Conservation (phyloP, 2,113 vertebrate species). For the Craseonycteris thonglongyai region DNA sequence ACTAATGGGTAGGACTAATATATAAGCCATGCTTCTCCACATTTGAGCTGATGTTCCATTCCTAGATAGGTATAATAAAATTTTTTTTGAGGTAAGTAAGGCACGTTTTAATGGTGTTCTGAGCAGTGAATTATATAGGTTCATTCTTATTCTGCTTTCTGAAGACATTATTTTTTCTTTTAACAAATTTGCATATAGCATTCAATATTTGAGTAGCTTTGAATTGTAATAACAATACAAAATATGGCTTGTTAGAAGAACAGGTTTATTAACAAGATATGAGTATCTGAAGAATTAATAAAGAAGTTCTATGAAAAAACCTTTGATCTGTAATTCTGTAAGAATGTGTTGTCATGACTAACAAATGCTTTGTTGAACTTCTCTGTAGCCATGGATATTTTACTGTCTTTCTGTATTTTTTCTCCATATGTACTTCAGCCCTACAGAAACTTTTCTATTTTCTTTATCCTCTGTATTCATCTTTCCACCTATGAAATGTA, state of each 20-base stretch:
- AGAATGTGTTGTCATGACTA: neutral
- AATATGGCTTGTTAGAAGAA: neutral
- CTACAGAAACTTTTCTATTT: constrained; percentile 47
- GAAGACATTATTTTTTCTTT: constrained; percentile 36
- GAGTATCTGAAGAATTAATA: constrained; percentile 22
- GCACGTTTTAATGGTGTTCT: neutral
- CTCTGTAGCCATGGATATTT: constrained; percentile 38
- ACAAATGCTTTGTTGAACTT: constrained; percentile 15
- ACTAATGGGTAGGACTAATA: neutral
- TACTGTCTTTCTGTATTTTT: constrained; percentile 9
- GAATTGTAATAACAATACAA: constrained; percentile 5
- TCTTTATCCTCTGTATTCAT: constrained; percentile 42
- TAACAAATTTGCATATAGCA: neutral
- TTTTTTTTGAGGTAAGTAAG: neutral
- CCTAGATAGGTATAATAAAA: neutral
- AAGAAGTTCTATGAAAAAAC: constrained; percentile 2
- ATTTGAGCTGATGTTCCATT: neutral
- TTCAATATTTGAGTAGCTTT: constrained; percentile 38
- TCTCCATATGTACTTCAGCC: neutral
- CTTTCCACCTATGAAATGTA: constrained; percentile 40
- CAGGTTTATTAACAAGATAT: neutral
- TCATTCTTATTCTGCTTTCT: constrained; percentile 34
- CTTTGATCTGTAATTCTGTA: constrained; percentile 6
- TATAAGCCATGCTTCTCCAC: neutral
- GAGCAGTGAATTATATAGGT: neutral